Base-by-base conservation (phyloP, 2,113 vertebrate genomes). In the Dromaius novaehollandiae region DNA sequence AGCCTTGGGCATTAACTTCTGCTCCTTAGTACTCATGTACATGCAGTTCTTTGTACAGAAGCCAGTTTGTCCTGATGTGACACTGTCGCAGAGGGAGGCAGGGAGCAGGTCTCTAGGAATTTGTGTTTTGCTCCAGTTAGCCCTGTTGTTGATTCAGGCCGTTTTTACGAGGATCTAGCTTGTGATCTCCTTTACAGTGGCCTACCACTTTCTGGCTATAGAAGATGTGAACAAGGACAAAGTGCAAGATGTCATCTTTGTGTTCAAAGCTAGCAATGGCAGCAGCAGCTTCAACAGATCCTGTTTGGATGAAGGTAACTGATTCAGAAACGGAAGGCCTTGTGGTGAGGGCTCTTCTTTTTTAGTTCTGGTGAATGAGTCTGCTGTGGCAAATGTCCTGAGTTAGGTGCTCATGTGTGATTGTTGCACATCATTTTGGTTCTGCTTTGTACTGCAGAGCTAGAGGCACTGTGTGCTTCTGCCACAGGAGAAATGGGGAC, bases 211-310 rank as follows among this genome's bases (percentile, higher is more conserved):
- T 93, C 95, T 99, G 26, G 97, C 97, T 8, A 10, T 98, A 70
- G 97, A 98, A 81, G 98, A 99, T 48, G 95, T 97, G 56, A 99
- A 97, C 46, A 61, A 82, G 65, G 99, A 99, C 98, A 98, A 98
- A 88, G 98, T 99, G 73, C 98, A 98, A 88, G 99, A 99, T 42
- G 95, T 99, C 36, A 16, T 99, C 86, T 99, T 99, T 82, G 98
- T 98, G 80, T 97, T 99, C 92, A 99, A 97, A 96, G 96, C 89
- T 10, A 63, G 68, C 73, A 96, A 97, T 0, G 70, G 94, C 93
- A 97, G 87, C 71, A 28, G 58, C 85, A 76, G 56, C 61, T 83
- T 55, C 76, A 99, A 98, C 97, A 88, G 63, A 4, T 98, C 99
- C 26, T 99, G 99, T 48, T 9, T 74, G 13, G 93, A 92, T 40